These are phyloP conservation scores for Pentalonia nigronervosa DNA, from an alignment of 1,140 invertebrate genomes.

Conservation along the genomic window DNA sequence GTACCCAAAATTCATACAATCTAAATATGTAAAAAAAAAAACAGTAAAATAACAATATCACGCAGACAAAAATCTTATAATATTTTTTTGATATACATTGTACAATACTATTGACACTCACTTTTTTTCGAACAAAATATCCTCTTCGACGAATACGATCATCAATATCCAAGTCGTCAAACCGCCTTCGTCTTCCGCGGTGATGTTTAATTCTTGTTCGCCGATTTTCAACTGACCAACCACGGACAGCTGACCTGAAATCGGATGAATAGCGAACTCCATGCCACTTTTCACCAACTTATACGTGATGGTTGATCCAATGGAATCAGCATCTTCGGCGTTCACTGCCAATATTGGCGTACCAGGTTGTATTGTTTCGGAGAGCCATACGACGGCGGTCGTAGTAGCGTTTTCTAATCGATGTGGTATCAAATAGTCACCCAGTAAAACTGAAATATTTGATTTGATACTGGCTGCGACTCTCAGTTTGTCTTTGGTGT, in stretches of 20 bases:
- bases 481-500: constrained; percentile 73
- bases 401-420: constrained; percentile 13
- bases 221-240: constrained; percentile 69
- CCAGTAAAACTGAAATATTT: constrained; percentile 56
- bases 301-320: constrained; percentile 5
- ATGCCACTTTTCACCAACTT: neutral
- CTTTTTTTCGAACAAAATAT: constrained; percentile 44
- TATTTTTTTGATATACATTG: neutral
- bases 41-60: neutral
- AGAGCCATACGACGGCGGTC: neutral
- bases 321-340: constrained; percentile 13
- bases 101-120: neutral
- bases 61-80: neutral
- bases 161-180: constrained; percentile 75
- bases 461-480: constrained; percentile 62
- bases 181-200: constrained; percentile 78
- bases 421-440: constrained; percentile 60
- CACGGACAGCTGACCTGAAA: constrained; percentile 77
- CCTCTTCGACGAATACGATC: constrained; percentile 75
- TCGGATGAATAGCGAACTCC: constrained; percentile 75
- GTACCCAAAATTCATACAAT: constrained; percentile 82
- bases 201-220: constrained; percentile 71
- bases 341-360: constrained; percentile 13
- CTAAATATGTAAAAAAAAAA: neutral
- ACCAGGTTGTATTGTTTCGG: constrained; percentile 33